A percentile compares a stretch with the other conserved stretches of the same genome.
These are phyloP conservation scores for Labrus mixtus DNA, from an alignment of 2,113 vertebrate species.

Conservation along the genomic window DNA sequence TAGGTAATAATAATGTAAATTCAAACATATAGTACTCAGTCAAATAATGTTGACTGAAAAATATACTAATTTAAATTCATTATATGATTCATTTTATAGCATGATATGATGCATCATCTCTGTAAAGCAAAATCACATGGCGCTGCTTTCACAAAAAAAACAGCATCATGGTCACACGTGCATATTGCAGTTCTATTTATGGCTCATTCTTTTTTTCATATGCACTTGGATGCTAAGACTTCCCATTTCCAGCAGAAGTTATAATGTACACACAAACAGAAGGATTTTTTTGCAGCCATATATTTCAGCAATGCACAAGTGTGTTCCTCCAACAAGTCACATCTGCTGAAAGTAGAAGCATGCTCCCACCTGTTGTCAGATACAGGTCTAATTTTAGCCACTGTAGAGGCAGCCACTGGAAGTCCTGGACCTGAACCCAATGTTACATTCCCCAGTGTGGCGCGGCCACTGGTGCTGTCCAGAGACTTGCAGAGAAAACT, in stretches of 20 bases:
- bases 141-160: neutral
- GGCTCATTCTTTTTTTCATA: neutral
- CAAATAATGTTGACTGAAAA: too few relatives aligned
- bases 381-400: slow-evolving; percentile 85
- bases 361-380: slow-evolving; percentile 87
- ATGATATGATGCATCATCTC: slow-evolving; percentile 88
- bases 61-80: too few relatives aligned
- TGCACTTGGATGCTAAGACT: neutral
- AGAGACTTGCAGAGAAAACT: slow-evolving; percentile 88
- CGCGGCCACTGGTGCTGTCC: slow-evolving; percentile 77
- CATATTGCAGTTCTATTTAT: neutral
- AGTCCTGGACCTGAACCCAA: slow-evolving; percentile 90
- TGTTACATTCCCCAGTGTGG: slow-evolving; percentile 87
- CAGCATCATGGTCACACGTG: neutral
- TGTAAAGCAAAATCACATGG: slow-evolving; percentile 64
- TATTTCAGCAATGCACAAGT: neutral
- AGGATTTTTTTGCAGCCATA: neutral
- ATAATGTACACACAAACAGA: neutral
- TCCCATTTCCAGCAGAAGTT: neutral
- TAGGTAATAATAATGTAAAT: too few relatives aligned
- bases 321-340: slow-evolving; percentile 29
- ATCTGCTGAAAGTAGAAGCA: slow-evolving; percentile 48
- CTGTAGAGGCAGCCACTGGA: slow-evolving; percentile 94
- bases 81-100: too few relatives aligned
- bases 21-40: too few relatives aligned